These are phyloP conservation scores for Zeugodacus cucurbitae DNA, from an alignment of 1,140 invertebrate genomes.

Conservation along the genomic window DNA sequence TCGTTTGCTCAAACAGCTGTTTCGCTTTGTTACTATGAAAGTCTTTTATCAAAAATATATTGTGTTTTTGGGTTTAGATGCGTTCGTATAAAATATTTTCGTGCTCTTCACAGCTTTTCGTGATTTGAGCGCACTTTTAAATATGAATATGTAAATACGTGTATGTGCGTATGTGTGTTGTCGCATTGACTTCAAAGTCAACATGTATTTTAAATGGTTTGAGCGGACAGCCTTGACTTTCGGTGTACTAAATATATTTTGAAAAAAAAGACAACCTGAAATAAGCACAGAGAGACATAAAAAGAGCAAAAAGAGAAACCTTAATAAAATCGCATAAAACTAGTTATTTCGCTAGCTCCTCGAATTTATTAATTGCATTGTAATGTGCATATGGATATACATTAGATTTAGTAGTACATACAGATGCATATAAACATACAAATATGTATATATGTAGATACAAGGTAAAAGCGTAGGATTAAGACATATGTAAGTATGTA, in stretches of 20 bases:
- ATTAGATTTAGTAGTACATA: no score
- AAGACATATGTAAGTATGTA: no score
- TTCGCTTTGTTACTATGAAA: neutral
- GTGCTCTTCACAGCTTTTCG: no score
- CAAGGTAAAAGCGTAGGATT: neutral
- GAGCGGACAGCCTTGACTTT: slow-evolving; percentile 29
- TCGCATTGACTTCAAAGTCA: slow-evolving; percentile 22
- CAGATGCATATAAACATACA: neutral
- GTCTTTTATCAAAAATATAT: neutral
- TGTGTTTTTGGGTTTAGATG: neutral
- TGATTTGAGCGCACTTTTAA: no score
- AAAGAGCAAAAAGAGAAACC: neutral
- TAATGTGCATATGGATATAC: neutral
- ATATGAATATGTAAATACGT: neutral
- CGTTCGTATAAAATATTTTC: neutral
- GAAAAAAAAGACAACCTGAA: neutral
- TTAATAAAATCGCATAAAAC: neutral
- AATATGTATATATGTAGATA: neutral
- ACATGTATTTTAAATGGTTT: slow-evolving; percentile 2
- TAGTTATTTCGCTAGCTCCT: neutral
- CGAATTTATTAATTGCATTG: no score
- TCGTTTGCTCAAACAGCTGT: no score
- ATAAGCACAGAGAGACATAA: neutral
- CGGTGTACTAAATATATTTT: neutral
- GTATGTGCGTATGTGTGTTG: neutral